Base-by-base conservation (phyloP, 2,113 vertebrate genomes). In the Scalopus aquaticus region DNA sequence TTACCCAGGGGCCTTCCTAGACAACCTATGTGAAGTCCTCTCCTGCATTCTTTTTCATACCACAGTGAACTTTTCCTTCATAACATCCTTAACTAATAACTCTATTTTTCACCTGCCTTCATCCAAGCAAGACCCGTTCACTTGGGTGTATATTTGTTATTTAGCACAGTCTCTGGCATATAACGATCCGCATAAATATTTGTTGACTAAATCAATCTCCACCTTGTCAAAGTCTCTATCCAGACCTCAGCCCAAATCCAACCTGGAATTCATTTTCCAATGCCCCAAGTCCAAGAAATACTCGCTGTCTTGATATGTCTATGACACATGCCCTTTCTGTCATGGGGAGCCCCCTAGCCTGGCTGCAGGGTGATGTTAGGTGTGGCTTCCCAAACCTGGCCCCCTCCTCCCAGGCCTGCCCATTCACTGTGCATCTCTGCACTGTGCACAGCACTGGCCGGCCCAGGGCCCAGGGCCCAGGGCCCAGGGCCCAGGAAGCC, bases 181-280 rank as follows among this genome's bases (percentile, higher is more conserved):
- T 67, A 46, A 62, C 39, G 49, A 87, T 69, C 54, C 13, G 77
- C 54, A 39, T 62, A 84, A 91, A 87, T 92, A 91, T 90, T 67
- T 93, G 60, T 78, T 70, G 72, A 88, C 19, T 84, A 88, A 94
- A 85, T 76, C 79, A 76, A 92, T 92, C 83, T 88, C 78, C 16
- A 83, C 77, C 74, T 93, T 64, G 56, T 84, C 67, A 46, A 79
- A 62, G 37, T 90, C 51, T 74, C 93, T 72, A 84, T 74, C 32
- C 37, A 76, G 51, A 17, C 26, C 11, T 87, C 72, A 56, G 46
- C 73, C 42, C 16, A 60, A 65, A 89, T 94, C 15, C 56, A 60
- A 56, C 67, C 85, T 94, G 79, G 69, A 88, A 77, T 54, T 67
- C 56, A 54, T 42, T 56, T 70, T 44, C 72, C 22, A 8, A 58